phyloP scores from a whole-genome alignment of 2,888 invertebrate genomes.

The Philaethria dido region DNA sequence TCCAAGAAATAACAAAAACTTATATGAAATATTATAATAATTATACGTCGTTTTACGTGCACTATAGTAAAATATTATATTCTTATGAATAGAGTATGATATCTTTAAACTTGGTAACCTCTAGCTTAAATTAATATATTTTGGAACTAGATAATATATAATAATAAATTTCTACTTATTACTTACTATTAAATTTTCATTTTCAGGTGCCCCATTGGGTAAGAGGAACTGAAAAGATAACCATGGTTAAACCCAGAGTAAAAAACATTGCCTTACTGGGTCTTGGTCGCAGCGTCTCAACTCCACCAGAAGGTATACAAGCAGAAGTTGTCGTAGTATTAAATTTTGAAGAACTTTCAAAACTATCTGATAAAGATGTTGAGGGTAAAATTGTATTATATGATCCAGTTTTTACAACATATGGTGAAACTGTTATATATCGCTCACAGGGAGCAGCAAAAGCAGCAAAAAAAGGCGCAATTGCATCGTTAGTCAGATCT shows the following conservation, averaged over 20 bases:
- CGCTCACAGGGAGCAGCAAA: slow-evolving; percentile 86
- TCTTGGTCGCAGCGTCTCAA: slow-evolving; percentile 88
- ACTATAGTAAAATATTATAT: too few species aligned
- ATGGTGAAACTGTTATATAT: slow-evolving; percentile 87
- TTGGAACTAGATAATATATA: not conserved
- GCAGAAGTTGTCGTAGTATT: slow-evolving; percentile 89
- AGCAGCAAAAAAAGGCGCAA: slow-evolving; percentile 89
- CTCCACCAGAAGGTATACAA: slow-evolving; percentile 87
- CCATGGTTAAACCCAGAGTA: slow-evolving; percentile 85
- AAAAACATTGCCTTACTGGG: slow-evolving; percentile 87
- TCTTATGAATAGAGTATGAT: too few species aligned
- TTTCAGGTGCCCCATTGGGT: slow-evolving; percentile 73
- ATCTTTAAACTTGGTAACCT: too few species aligned
- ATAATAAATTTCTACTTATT: not conserved
- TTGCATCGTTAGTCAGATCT: slow-evolving; percentile 89
- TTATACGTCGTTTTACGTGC: too few species aligned
- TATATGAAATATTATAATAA: too few species aligned
- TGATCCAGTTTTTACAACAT: slow-evolving; percentile 86
- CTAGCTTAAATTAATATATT: not conserved
- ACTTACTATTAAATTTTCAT: not conserved
- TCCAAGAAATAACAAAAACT: too few species aligned
- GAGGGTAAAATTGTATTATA: slow-evolving; percentile 90
- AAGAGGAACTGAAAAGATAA: slow-evolving; percentile 87
- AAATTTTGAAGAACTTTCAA: slow-evolving; percentile 86
- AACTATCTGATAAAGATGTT: slow-evolving; percentile 75